These are phyloP conservation scores for Germaria angustata DNA, from an alignment of 2,888 invertebrate genomes.

Conservation along the genomic window DNA sequence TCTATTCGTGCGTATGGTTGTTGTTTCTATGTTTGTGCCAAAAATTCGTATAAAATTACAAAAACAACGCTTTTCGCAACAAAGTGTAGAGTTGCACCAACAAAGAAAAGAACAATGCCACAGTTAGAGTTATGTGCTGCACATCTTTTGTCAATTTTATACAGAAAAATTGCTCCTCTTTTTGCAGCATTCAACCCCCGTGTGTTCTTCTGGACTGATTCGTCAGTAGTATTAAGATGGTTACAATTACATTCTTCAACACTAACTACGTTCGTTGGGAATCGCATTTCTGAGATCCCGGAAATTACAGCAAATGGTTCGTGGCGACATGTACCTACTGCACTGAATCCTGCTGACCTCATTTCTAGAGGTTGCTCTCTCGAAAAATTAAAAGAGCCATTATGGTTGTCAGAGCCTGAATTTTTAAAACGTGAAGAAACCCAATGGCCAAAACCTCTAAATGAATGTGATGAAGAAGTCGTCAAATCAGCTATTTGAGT, in stretches of 20 bases:
- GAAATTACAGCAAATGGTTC: no score
- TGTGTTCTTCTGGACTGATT: slow-evolving; percentile 36
- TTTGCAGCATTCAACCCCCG: background rate
- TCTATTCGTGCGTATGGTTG: slow-evolving; percentile 15
- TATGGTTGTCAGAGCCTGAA: no score
- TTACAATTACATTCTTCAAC: no score
- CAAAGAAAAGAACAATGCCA: slow-evolving; percentile 23
- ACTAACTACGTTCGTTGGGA: no score
- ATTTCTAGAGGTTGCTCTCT: slow-evolving; percentile 50
- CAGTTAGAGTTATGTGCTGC: slow-evolving; percentile 20
- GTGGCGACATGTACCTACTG: slow-evolving; percentile 30
- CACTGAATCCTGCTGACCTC: slow-evolving; percentile 53
- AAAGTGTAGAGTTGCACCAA: slow-evolving; percentile 16
- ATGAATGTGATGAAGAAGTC: slow-evolving; percentile 5
- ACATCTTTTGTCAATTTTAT: slow-evolving; percentile 12
- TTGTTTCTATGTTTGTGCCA: background rate
- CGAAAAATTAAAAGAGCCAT: no score
- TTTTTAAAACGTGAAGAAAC: no score
- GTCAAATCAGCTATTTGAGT: slow-evolving; percentile 17
- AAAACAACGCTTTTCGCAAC: background rate
- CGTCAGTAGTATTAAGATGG: slow-evolving; percentile 21
- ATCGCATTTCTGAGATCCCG: no score
- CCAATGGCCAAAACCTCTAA: background rate
- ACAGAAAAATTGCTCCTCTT: slow-evolving; percentile 7
- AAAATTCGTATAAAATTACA: background rate